phyloP scores from a whole-genome alignment of 2,797 vertebrate genomes.

The Syndactyla subalaris region DNA sequence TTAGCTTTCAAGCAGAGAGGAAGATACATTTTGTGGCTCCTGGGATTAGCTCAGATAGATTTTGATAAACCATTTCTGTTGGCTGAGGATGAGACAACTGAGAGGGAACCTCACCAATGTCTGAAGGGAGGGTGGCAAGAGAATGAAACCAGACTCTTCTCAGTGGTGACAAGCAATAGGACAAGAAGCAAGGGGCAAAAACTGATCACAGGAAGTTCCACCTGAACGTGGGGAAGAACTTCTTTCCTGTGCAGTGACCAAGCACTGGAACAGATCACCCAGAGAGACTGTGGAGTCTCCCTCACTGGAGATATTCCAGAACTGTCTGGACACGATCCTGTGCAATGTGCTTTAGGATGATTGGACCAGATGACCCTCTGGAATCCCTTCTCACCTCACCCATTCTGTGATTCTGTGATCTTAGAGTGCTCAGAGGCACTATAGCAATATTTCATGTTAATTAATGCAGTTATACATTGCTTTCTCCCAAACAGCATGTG shows the following conservation, averaged over 20 bases:
- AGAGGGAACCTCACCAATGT: background rate
- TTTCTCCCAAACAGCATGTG: background rate
- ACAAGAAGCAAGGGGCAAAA: background rate
- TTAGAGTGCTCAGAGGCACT: background rate
- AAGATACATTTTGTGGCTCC: background rate
- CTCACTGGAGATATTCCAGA: background rate
- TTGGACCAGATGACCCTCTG: background rate
- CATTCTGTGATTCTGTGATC: background rate
- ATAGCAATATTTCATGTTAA: background rate
- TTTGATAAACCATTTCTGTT: background rate
- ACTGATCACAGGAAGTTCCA: fast-evolving
- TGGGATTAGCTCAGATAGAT: background rate
- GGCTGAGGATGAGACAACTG: background rate
- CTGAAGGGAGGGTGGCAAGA: background rate
- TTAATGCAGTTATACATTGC: background rate
- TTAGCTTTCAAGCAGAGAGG: background rate
- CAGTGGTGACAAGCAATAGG: background rate
- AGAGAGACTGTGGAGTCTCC: background rate
- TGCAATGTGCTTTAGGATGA: fast-evolving
- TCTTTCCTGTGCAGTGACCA: fast-evolving
- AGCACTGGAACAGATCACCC: fast-evolving
- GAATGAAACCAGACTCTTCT: background rate
- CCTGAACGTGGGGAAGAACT: background rate
- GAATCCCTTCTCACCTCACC: background rate
- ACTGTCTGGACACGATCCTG: fast-evolving